Evolutionary conservation across 2,113 vertebrate species (phyloP), one percentile per base, ranked within the genome.

Genomic region (Chloebia gouldiae): DNA sequence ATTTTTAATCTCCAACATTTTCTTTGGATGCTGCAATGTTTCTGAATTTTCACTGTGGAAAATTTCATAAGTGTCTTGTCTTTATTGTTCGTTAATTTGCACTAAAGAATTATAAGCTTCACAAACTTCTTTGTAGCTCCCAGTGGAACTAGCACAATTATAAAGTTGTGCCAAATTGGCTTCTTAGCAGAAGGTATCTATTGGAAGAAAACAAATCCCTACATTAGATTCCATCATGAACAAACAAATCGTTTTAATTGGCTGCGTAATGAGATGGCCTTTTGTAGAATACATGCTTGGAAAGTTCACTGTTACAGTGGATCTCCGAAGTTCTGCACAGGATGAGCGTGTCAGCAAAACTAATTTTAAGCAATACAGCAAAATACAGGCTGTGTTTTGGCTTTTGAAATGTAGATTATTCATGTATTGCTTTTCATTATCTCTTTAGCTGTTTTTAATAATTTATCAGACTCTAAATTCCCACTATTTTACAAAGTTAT

Each of bases 81-180:
- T 90, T 94, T 81, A 92, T 92, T 96, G 78, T 92, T 94, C 47
- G 18, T 71, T 93, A 91, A 77, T 93, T 91, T 92, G 86, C 92
- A 95, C 93, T 97, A 96, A 97, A 97, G 96, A 97, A 97, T 94
- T 97, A 97, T 90, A 96, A 96, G 90, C 94, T 94, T 96, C 95
- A 96, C 97, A 97, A 97, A 97, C 93, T 97, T 97, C 97, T 97
- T 97, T 97, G 94, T 95, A 90, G 95, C 93, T 93, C 90, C 81
- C 96, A 88, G 78, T 70, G 90, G 96, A 97, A 96, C 76, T 40
- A 92, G 89, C 86, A 95, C 96, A 98, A 98, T 98, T 98, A 98
- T 95, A 97, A 98, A 97, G 95, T 97, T 98, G 93, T 93, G 94
- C 95, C 97, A 96, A 97, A 98, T 97, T 97, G 95, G 92, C 92